A percentile compares a stretch with the other conserved stretches of the same genome.
phyloP scores from a whole-genome alignment of 2,113 vertebrate genomes.

The Ameiurus melas region DNA sequence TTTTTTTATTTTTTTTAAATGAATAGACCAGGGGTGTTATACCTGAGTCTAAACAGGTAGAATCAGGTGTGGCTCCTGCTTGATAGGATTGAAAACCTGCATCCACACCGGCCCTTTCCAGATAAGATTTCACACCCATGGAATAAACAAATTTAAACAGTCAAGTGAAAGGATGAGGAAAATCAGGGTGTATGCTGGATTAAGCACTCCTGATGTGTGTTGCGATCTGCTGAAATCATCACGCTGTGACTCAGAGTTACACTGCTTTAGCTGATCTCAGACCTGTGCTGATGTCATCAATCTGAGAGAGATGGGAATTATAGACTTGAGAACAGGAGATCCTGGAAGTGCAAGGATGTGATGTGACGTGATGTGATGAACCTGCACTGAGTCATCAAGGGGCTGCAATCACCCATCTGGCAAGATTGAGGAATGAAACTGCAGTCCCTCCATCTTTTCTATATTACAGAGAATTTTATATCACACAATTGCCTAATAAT shows the following conservation, averaged over 20 bases:
- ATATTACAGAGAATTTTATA: neutral
- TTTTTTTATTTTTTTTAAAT: neutral
- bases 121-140: too few relatives aligned
- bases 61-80: too few relatives aligned
- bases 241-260: conserved; percentile 42
- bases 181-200: neutral
- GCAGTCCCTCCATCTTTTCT: neutral
- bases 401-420: conserved; percentile 29
- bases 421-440: conserved; percentile 19
- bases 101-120: too few relatives aligned
- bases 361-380: conserved; percentile 30
- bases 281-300: conserved; percentile 40
- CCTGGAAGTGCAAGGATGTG: conserved; percentile 23
- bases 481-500: neutral
- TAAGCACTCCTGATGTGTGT: conserved; percentile 15
- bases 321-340: conserved; percentile 16
- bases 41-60: too few relatives aligned
- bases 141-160: neutral
- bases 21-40: too few relatives aligned
- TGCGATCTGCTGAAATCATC: conserved; percentile 48
- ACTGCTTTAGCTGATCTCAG: conserved; percentile 26
- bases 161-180: conserved; percentile 12
- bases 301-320: neutral
- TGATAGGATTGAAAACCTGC: too few relatives aligned
- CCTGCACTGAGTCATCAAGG: conserved; percentile 46